Evolutionary conservation across 2,888 invertebrate genomes (phyloP).

Genomic region (Deilephila elpenor): DNA sequence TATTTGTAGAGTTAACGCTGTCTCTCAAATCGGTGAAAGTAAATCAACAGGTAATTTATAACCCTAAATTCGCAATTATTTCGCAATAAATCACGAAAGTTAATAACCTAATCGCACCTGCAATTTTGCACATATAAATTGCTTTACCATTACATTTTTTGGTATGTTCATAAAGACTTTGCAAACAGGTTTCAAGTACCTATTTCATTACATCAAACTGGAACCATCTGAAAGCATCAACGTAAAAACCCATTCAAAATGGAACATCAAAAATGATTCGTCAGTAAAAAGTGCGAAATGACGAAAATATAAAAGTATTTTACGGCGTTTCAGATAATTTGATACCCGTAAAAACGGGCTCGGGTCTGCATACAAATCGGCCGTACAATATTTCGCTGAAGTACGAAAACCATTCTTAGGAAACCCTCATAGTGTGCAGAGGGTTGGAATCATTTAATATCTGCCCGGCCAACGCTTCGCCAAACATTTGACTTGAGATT

Average conservation of each 20-base stretch:
- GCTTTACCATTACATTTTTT: not conserved
- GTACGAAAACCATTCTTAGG: constrained; percentile 55
- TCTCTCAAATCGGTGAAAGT: not conserved
- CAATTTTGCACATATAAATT: not conserved
- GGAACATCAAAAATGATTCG: not conserved
- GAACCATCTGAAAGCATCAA: constrained; percentile 4
- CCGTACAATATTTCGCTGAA: constrained; percentile 54
- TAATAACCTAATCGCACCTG: not conserved
- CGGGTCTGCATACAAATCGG: constrained; percentile 56
- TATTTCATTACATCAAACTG: not conserved
- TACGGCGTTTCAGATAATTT: constrained; percentile 48
- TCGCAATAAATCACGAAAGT: not conserved
- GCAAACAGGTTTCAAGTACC: not conserved
- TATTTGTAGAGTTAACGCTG: not conserved
- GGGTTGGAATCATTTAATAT: constrained; percentile 49
- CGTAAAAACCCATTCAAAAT: not conserved
- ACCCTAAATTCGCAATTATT: not conserved
- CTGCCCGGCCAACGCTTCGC: constrained; percentile 32
- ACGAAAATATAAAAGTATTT: constrained; percentile 40
- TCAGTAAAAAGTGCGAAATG: constrained; percentile 12
- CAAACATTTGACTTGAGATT: constrained; percentile 65
- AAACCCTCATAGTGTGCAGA: constrained; percentile 60
- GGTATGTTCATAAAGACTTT: not conserved
- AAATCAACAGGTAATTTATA: not conserved
- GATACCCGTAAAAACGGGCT: constrained; percentile 55